Evolutionary conservation across 2,113 vertebrate species (phyloP).

Genomic region (Azemiops feae): DNA sequence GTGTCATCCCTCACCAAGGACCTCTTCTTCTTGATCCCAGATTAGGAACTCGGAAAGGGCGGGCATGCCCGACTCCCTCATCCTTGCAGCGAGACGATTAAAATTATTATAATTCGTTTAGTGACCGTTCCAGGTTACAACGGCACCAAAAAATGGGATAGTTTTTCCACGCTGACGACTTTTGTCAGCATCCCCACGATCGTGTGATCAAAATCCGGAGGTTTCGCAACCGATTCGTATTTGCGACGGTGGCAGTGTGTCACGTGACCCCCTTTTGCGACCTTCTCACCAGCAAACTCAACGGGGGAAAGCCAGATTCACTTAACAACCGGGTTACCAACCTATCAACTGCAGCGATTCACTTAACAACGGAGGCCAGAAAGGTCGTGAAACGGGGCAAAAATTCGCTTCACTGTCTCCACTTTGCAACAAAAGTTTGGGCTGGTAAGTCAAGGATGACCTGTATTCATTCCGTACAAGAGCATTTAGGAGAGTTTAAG

Average conservation of each 20-base stretch:
- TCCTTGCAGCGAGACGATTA: not conserved
- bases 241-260: not conserved
- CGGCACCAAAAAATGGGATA: not conserved
- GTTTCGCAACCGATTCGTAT: not conserved
- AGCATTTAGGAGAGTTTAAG: not conserved
- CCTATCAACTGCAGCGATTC: not conserved
- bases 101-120: not conserved
- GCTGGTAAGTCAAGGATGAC: not conserved
- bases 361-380: not conserved
- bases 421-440: not conserved
- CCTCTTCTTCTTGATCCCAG: not conserved
- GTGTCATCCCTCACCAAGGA: not conserved
- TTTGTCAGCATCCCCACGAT: too few relatives aligned
- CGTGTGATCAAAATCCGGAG: accelerated
- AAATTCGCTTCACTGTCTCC: not conserved
- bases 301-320: not conserved
- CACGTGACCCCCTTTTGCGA: not conserved
- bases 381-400: not conserved
- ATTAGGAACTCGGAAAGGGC: not conserved
- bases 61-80: not conserved
- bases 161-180: not conserved
- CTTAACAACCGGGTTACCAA: not conserved
- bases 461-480: not conserved
- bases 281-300: not conserved
- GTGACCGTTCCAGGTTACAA: not conserved